Base-by-base conservation (phyloP, 2,797 vertebrate species). In the Babyrousa celebensis region DNA sequence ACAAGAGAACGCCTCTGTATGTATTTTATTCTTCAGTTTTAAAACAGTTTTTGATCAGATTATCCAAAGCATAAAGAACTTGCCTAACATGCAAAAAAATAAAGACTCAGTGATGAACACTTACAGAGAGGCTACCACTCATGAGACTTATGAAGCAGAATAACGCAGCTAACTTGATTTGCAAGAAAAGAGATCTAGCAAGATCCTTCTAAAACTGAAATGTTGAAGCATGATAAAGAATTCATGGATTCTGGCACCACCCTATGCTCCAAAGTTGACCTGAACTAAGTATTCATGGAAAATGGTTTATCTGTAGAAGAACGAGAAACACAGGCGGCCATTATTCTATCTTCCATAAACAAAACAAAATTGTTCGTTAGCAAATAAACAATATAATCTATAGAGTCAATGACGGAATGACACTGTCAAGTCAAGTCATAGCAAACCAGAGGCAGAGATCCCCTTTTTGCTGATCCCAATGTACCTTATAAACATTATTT, bases 121-220 rank as follows among this genome's bases (percentile, higher is more conserved):
- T 77, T 68, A 77, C 27, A 70, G 74, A 91, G 16, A 94, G 12
- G 36, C 54, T 78, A 54, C n/a, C 12, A 27, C 56, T n/a, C 54
- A 25, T 3, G 20, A 71, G 23, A 95, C 88, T 48, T 54, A 75
- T 5, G 3, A 88, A 62, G 70, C 15, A 60, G 71, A 83, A 88
- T 67, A 85, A 72, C 54, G 56, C 32, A 86, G 65, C 17, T 79
- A 78, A 43, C n/a, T 32, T 80, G n/a, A 58, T 27, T 91, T 88
- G 72, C 58, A 78, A 54, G 52, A 78, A 60, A 40, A 40, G 56
- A 85, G 32, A 83, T 36, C 36, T 36, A 36, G 36, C 36, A 90
- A 71, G 40, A 68, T n/a, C 15, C 17, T 29, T 94, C 60, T 90
- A 71, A 63, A 94, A 78, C 14, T 43, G 54, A 79, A 93, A 86